A percentile compares a stretch with the other conserved stretches of the same genome.
Evolutionary conservation across 2,113 vertebrate genomes (phyloP).

Genomic region (Chionomys nivalis): DNA sequence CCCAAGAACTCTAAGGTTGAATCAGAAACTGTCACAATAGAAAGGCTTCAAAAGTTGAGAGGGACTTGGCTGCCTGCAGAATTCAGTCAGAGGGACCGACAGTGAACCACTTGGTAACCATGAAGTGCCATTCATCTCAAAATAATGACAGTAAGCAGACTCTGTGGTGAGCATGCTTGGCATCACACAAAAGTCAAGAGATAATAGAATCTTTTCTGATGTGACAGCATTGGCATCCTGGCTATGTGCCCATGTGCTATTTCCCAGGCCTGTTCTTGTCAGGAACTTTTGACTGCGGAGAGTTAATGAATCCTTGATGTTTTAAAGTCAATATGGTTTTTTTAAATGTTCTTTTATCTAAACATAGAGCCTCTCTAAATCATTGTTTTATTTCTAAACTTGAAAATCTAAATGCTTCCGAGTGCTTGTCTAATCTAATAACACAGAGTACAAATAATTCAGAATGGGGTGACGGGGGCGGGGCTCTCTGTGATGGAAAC

Average conservation of each 20-base stretch:
- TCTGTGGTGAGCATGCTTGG: conserved; percentile 9
- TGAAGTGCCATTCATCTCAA: conserved; percentile 44
- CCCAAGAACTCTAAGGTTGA: not conserved
- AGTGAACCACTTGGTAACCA: not conserved
- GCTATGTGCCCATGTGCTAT: not conserved
- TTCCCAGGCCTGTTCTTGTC: not conserved
- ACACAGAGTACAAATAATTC: not conserved
- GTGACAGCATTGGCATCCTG: not conserved
- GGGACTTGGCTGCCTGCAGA: not conserved
- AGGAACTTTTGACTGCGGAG: not conserved
- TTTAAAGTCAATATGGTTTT: not conserved
- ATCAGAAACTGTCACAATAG: not conserved
- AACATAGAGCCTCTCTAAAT: conserved; percentile 19
- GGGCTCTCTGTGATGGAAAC: conserved; percentile 2
- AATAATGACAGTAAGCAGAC: not conserved
- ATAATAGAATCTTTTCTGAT: not conserved
- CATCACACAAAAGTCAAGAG: conserved; percentile 18
- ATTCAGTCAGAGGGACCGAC: not conserved
- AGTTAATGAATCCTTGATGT: conserved; percentile 12
- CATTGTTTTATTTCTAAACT: conserved; percentile 29
- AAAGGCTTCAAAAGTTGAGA: not conserved
- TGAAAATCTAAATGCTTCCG: conserved; percentile 27
- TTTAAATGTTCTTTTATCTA: conserved; percentile 46
- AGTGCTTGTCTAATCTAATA: conserved; percentile 28
- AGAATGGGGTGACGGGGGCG: not conserved